A percentile compares a stretch with the other conserved stretches of the same genome.
Evolutionary conservation across 2,113 vertebrate genomes (phyloP).

Genomic region (Strix uralensis): DNA sequence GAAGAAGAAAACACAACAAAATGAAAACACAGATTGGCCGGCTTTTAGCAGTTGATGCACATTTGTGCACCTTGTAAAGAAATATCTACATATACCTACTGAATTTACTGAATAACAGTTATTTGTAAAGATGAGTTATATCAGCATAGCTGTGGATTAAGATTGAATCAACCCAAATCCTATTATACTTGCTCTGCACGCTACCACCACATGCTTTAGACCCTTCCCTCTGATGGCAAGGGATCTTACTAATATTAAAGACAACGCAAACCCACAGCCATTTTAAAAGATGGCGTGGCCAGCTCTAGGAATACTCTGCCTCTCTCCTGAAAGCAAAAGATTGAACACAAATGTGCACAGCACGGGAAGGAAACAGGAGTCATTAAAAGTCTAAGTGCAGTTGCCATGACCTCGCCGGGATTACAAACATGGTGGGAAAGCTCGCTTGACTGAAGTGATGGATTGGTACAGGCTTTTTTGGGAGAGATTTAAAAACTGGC

Average conservation of each 20-base stretch:
- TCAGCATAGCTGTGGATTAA: background rate
- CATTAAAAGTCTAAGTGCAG: background rate
- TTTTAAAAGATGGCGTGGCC: background rate
- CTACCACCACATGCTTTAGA: background rate
- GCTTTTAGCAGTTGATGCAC: background rate
- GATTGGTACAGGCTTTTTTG: background rate
- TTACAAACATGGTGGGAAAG: background rate
- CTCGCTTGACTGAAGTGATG: background rate
- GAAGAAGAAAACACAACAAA: background rate
- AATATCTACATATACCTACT: background rate
- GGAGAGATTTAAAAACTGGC: background rate
- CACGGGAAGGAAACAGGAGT: background rate
- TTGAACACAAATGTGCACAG: rapidly evolving
- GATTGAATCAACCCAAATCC: background rate
- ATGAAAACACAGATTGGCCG: background rate
- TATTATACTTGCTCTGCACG: background rate
- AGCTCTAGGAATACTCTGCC: background rate
- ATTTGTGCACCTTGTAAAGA: background rate
- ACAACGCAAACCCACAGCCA: background rate
- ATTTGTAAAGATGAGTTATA: background rate
- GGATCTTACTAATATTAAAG: background rate
- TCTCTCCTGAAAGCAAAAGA: background rate
- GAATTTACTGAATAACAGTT: background rate
- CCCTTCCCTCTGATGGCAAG: background rate
- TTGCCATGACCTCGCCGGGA: background rate